phyloP scores from a whole-genome alignment of 1,140 invertebrate species.

The Drosophila kohkoa region DNA sequence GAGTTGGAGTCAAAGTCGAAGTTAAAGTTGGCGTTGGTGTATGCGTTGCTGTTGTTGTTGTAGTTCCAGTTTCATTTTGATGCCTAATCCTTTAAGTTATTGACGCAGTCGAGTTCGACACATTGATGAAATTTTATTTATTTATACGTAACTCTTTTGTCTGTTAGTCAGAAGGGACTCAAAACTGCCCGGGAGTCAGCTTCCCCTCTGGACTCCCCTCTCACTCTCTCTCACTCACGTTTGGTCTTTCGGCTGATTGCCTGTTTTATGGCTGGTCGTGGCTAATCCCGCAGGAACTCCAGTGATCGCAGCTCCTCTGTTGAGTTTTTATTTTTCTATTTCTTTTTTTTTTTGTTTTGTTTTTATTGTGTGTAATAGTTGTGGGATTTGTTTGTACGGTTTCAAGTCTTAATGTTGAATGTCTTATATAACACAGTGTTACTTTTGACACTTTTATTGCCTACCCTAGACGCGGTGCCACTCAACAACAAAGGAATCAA shows the following conservation, averaged over 20 bases:
- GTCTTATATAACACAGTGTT: constrained; percentile 80
- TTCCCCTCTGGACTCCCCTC: background rate
- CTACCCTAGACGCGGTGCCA: constrained; percentile 48
- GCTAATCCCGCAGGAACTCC: constrained; percentile 72
- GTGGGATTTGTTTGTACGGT: constrained; percentile 60
- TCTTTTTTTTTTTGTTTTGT: background rate
- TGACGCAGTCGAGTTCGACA: constrained; percentile 59
- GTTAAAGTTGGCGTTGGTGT: constrained; percentile 2
- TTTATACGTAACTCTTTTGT: constrained; percentile 76
- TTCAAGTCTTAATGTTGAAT: constrained; percentile 58
- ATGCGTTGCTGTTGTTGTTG: constrained; percentile 13
- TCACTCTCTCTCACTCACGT: background rate
- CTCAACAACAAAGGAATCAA: constrained; percentile 48
- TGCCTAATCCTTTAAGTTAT: constrained; percentile 81
- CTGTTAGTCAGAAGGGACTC: background rate
- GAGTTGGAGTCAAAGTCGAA: constrained; percentile 8
- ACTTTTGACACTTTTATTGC: constrained; percentile 83
- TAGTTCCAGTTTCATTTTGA: constrained; percentile 26
- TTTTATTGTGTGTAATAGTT: constrained; percentile 72
- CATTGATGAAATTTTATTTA: constrained; percentile 82
- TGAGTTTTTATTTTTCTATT: constrained; percentile 20
- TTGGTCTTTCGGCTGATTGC: constrained; percentile 13
- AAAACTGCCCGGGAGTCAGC: background rate
- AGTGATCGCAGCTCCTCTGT: constrained; percentile 16
- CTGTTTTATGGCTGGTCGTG: constrained; percentile 60